Percentiles rank a stretch among this genome's conserved stretches.
phyloP scores from a whole-genome alignment of 2,113 vertebrate genomes.

The Pseudopipra pipra region DNA sequence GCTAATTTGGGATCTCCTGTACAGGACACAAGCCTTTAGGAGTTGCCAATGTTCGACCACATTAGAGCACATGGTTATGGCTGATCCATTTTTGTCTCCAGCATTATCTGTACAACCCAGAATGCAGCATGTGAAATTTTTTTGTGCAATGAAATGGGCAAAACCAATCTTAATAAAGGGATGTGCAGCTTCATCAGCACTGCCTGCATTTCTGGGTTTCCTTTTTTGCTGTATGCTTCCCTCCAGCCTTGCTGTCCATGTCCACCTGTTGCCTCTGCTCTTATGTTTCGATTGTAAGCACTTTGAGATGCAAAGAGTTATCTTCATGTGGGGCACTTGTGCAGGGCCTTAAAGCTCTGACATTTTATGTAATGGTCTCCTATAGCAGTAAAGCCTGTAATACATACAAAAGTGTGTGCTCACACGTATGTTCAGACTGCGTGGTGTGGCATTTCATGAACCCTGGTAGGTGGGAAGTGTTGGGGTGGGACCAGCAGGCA shows the following conservation, averaged over 20 bases:
- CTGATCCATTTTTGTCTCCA: neutral
- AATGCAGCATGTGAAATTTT: neutral
- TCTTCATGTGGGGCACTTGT: neutral
- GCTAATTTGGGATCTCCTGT: conserved; percentile 45
- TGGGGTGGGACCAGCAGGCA: neutral
- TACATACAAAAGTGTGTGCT: fast-evolving
- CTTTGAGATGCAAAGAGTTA: neutral
- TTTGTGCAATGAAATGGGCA: neutral
- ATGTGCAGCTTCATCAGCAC: neutral
- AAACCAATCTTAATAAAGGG: neutral
- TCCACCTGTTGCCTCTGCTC: conserved; percentile 30
- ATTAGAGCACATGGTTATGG: neutral
- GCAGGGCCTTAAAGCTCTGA: neutral
- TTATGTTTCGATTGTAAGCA: neutral
- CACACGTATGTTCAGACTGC: fast-evolving
- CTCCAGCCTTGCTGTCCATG: conserved; percentile 26
- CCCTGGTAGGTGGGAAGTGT: neutral
- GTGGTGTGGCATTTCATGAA: neutral
- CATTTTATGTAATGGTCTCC: neutral
- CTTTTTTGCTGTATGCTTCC: neutral
- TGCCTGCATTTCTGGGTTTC: neutral
- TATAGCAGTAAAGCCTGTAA: neutral
- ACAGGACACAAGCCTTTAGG: neutral
- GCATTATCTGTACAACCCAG: neutral
- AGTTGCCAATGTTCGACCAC: neutral